A percentile compares a stretch with the other conserved stretches of the same genome.
These are phyloP conservation scores for Pagetopsis macropterus DNA, from an alignment of 2,797 vertebrate genomes.

Conservation along the genomic window DNA sequence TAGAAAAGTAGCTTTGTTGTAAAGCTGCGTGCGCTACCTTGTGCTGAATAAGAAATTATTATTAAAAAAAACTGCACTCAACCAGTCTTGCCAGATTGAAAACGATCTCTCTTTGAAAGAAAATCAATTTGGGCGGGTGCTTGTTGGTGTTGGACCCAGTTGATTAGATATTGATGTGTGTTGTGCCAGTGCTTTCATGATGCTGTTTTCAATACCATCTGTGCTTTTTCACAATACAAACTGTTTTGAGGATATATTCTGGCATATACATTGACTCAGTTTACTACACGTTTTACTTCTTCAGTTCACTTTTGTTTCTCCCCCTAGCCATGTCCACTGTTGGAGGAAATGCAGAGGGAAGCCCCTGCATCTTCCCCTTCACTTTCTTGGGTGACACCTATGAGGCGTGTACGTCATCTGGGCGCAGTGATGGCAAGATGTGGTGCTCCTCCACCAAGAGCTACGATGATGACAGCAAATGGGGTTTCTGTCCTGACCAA, in stretches of 20 bases:
- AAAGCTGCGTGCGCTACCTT: constrained; percentile 28
- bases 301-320: constrained; percentile 14
- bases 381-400: constrained; percentile 92
- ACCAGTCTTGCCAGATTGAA: constrained; percentile 60
- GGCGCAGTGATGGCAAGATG: constrained; percentile 93
- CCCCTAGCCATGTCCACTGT: constrained; percentile 93
- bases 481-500: constrained; percentile 98
- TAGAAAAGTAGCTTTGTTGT: constrained; percentile 62
- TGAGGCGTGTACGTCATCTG: constrained; percentile 89
- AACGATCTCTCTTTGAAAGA: constrained; percentile 64
- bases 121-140: constrained; percentile 54
- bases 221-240: constrained; percentile 47
- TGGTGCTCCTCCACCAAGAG: constrained; percentile 91
- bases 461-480: constrained; percentile 96
- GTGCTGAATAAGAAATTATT: constrained; percentile 43
- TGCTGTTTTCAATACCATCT: constrained; percentile 50
- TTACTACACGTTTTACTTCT: neutral
- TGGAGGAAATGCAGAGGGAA: constrained; percentile 94
- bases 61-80: constrained; percentile 21
- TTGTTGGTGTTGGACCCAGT: constrained; percentile 55
- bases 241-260: constrained; percentile 29
- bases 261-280: constrained; percentile 26
- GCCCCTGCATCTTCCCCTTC: constrained; percentile 94
- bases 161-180: constrained; percentile 65
- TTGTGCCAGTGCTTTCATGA: constrained; percentile 62